Conservation (phyloP, 2,888 invertebrate genomes). For the Tetranychus piercei region DNA sequence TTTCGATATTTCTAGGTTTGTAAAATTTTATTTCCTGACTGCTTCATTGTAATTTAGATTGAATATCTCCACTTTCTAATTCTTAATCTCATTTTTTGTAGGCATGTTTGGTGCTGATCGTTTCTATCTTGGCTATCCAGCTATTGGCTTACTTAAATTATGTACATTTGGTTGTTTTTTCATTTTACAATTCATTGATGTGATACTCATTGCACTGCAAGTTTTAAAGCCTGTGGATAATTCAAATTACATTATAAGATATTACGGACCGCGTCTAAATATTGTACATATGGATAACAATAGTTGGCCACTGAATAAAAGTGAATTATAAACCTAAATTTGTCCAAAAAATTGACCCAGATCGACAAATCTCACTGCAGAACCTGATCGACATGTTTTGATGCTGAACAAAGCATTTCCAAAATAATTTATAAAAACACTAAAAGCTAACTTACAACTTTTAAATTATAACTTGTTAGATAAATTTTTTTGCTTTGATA, state of each 20-base stretch:
- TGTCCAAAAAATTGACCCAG: too few relatives aligned
- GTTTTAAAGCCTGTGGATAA: conserved; percentile 85
- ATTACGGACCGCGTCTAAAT: conserved; percentile 67
- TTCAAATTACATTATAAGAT: conserved; percentile 77
- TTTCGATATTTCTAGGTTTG: conserved; percentile 94
- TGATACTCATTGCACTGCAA: conserved; percentile 84
- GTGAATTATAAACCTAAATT: neutral
- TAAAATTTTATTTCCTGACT: conserved; percentile 41
- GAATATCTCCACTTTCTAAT: neutral
- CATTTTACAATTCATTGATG: conserved; percentile 74
- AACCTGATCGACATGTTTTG: neutral
- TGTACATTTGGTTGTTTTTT: conserved; percentile 93
- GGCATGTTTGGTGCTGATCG: conserved; percentile 96
- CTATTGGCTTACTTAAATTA: conserved; percentile 58
- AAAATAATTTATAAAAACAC: too few relatives aligned
- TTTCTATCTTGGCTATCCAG: conserved; percentile 95
- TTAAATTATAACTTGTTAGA: too few relatives aligned
- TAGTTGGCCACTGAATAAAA: conserved; percentile 1
- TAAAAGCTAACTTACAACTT: too few relatives aligned
- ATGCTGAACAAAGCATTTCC: neutral
- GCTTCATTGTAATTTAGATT: neutral
- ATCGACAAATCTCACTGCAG: too few relatives aligned
- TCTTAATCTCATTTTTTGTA: neutral
- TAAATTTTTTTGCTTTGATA: too few relatives aligned
- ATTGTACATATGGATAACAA: conserved; percentile 5